These are phyloP conservation scores for Pipra filicauda DNA, from an alignment of 2,113 vertebrate species.

Conservation along the genomic window DNA sequence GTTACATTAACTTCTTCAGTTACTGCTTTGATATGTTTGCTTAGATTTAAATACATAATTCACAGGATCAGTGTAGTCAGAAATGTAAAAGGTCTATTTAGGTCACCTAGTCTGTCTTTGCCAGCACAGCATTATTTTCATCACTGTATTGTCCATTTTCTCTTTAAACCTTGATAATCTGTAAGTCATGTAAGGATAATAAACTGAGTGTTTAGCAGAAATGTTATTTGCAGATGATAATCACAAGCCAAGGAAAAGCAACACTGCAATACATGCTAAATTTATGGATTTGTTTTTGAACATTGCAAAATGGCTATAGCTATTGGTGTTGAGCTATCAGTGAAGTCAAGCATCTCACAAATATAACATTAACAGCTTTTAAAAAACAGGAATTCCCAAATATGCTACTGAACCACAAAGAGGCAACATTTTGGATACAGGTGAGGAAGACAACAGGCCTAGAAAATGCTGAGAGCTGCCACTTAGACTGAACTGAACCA, in stretches of 20 bases:
- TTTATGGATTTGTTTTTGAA: background rate
- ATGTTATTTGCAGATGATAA: constrained; percentile 4
- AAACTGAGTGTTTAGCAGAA: constrained; percentile 5
- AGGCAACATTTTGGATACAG: background rate
- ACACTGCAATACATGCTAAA: background rate
- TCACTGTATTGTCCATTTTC: background rate
- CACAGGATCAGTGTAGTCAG: background rate
- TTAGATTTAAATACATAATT: background rate
- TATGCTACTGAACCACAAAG: background rate
- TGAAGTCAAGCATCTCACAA: background rate
- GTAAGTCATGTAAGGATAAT: background rate
- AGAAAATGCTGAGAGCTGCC: background rate
- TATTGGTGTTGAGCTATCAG: background rate
- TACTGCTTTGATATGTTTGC: background rate
- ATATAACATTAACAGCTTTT: background rate
- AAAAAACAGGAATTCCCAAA: background rate
- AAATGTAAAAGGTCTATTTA: background rate
- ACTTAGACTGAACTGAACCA: background rate
- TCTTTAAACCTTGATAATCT: constrained; percentile 25
- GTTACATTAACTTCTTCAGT: background rate
- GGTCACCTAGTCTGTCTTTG: background rate
- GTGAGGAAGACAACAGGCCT: background rate
- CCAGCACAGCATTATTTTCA: background rate
- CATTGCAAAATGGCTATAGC: background rate
- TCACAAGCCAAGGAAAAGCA: background rate